A percentile compares a stretch with the other conserved stretches of the same genome.
phyloP scores from a whole-genome alignment of 30 jellyfish, hydroid and myxozoan species.

The Aurelia sp. region DNA sequence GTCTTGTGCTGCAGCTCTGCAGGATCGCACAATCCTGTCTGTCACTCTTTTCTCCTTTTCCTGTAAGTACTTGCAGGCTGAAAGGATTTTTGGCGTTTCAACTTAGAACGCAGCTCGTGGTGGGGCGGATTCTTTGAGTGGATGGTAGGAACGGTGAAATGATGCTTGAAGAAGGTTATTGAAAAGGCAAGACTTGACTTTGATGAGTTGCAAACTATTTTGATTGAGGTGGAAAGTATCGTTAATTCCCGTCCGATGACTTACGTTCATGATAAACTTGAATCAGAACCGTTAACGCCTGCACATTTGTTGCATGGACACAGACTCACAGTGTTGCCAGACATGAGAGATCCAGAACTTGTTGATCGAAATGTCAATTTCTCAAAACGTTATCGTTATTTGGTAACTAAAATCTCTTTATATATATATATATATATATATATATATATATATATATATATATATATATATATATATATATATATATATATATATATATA shows the following conservation, averaged over 20 bases:
- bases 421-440: too few species aligned
- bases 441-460: too few species aligned
- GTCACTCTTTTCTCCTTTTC: not conserved
- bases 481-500: too few species aligned
- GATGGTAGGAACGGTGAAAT: too few species aligned
- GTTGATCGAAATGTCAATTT: not conserved
- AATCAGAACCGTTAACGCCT: constrained; percentile 28
- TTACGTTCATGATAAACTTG: constrained; percentile 1
- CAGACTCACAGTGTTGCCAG: not conserved
- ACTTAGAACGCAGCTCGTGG: not conserved
- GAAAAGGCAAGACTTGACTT: not conserved
- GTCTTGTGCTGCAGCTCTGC: constrained; percentile 28
- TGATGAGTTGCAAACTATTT: constrained; percentile 25
- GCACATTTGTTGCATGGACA: constrained; percentile 2
- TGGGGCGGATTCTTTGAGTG: not conserved
- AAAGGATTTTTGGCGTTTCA: constrained; percentile 6
- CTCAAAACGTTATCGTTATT: constrained; percentile 7
- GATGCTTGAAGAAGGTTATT: too few species aligned
- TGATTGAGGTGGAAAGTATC: not conserved
- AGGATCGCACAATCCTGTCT: not conserved
- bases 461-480: too few species aligned
- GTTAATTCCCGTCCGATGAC: constrained; percentile 29
- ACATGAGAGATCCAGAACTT: not conserved
- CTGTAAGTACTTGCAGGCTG: not conserved
- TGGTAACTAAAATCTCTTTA: not conserved